Percentiles rank a stretch among this genome's conserved stretches.
phyloP scores from a whole-genome alignment of 2,888 invertebrate species.

The Nebria salina region DNA sequence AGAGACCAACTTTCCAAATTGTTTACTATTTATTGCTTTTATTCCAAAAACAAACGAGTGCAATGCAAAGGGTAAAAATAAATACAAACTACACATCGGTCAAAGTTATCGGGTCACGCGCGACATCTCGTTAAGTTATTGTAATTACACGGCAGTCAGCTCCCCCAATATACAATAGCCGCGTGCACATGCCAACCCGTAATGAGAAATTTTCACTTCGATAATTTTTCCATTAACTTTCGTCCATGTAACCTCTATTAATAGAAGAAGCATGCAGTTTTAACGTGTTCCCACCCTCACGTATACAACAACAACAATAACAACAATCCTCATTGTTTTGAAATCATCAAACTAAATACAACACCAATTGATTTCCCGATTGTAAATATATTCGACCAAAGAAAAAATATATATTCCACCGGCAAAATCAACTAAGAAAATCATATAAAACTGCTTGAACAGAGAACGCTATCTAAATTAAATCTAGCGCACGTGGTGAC shows the following conservation, averaged over 20 bases:
- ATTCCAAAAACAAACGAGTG: too few species aligned
- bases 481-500: background rate
- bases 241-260: constrained; percentile 46
- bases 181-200: constrained; percentile 24
- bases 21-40: background rate
- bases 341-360: too few species aligned
- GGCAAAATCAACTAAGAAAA: too few species aligned
- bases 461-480: background rate
- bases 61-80: too few species aligned
- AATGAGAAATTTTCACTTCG: constrained; percentile 58
- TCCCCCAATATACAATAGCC: constrained; percentile 5
- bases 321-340: background rate
- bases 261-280: constrained; percentile 30
- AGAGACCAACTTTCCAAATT: constrained; percentile 5
- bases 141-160: constrained; percentile 35
- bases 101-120: constrained; percentile 4
- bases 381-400: too few species aligned
- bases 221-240: constrained; percentile 57
- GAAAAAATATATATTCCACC: too few species aligned
- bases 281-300: background rate
- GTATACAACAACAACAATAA: background rate
- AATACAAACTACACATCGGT: background rate
- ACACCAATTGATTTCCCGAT: background rate
- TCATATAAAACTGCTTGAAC: too few species aligned
- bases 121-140: constrained; percentile 40